Conservation (phyloP, 2,888 invertebrate genomes). For the Lithophane socia region DNA sequence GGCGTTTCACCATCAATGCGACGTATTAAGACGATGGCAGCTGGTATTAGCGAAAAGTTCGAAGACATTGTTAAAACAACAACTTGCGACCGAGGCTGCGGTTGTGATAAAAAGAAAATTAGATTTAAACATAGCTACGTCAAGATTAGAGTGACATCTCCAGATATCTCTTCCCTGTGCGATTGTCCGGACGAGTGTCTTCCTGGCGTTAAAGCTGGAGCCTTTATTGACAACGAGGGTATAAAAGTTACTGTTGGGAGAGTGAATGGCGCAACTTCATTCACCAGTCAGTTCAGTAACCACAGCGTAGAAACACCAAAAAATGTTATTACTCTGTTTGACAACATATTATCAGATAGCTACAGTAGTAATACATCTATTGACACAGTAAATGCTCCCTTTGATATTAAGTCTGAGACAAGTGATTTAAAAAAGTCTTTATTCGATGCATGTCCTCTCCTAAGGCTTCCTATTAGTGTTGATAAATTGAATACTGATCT, state of each 20-base stretch:
- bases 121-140: slow-evolving; percentile 83
- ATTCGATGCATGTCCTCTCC: not conserved
- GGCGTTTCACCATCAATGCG: slow-evolving; percentile 50
- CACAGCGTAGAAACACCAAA: slow-evolving; percentile 15
- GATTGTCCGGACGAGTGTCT: slow-evolving; percentile 81
- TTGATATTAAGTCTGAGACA: slow-evolving; percentile 12
- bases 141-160: slow-evolving; percentile 82
- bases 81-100: slow-evolving; percentile 80
- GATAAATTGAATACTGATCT: slow-evolving; percentile 23
- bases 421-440: slow-evolving; percentile 39
- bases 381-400: slow-evolving; percentile 7
- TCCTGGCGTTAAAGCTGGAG: slow-evolving; percentile 78
- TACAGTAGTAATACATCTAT: slow-evolving; percentile 29
- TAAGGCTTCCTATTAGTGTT: slow-evolving; percentile 9
- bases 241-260: slow-evolving; percentile 82
- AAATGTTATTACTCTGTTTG: slow-evolving; percentile 18
- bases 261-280: slow-evolving; percentile 72
- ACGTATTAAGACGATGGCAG: slow-evolving; percentile 53
- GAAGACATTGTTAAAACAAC: slow-evolving; percentile 79
- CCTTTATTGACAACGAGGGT: slow-evolving; percentile 80
- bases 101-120: slow-evolving; percentile 83
- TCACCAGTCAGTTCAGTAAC: slow-evolving; percentile 44
- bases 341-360: slow-evolving; percentile 20
- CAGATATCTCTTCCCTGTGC: slow-evolving; percentile 80
- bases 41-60: slow-evolving; percentile 68